Evolutionary conservation across 2,888 invertebrate genomes (phyloP).

Genomic region (Cantharis rustica): DNA sequence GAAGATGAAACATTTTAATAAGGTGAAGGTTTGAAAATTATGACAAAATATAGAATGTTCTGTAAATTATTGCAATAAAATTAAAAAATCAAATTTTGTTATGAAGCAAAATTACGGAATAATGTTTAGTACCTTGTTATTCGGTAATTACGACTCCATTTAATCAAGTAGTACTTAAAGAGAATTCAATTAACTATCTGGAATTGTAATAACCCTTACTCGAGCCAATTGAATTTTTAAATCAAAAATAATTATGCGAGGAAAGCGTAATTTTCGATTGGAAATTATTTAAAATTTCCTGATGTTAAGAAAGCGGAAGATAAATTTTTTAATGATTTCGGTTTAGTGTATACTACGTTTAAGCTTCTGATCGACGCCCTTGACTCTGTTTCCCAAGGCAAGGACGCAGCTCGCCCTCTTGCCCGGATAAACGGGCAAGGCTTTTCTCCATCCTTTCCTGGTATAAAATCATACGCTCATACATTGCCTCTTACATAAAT

Average conservation of each 20-base stretch:
- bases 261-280: background rate
- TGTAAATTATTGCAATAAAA: background rate
- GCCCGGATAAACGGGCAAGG: constrained; percentile 38
- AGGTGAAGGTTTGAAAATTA: background rate
- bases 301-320: background rate
- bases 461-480: constrained; percentile 14
- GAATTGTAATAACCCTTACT: background rate
- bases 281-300: background rate
- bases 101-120: background rate
- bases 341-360: background rate
- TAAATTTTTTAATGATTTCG: background rate
- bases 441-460: constrained; percentile 25
- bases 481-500: constrained; percentile 16
- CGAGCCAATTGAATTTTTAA: background rate
- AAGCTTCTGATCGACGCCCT: constrained; percentile 34
- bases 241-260: background rate
- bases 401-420: constrained; percentile 40
- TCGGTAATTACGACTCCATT: background rate
- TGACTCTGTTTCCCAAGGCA: constrained; percentile 47
- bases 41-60: background rate
- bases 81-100: background rate
- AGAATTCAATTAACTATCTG: background rate
- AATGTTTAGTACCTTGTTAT: background rate
- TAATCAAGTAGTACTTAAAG: background rate
- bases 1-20: background rate